Evolutionary conservation across 2,888 invertebrate species (phyloP).

Genomic region (Teinopalpus imperialis): DNA sequence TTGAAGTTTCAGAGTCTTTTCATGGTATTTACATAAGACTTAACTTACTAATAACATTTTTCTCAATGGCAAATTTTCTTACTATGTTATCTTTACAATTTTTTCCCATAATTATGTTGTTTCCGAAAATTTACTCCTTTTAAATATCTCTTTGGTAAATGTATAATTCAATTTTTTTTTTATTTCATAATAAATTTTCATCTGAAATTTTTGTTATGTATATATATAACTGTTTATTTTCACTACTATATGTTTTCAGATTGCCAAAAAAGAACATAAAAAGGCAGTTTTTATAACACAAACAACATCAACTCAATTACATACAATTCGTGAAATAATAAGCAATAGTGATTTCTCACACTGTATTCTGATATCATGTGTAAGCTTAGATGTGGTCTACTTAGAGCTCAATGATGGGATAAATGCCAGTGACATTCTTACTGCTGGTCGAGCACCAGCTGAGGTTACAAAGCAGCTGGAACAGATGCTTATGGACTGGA

Average conservation of each 20-base stretch:
- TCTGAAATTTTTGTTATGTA: too few species aligned
- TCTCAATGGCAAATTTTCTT: too few species aligned
- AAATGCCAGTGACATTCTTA: constrained; percentile 59
- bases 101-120: too few species aligned
- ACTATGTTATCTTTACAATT: too few species aligned
- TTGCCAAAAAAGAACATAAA: constrained; percentile 54
- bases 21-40: too few species aligned
- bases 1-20: too few species aligned
- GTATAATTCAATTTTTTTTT: too few species aligned
- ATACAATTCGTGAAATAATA: constrained; percentile 82
- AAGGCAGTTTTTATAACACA: constrained; percentile 82
- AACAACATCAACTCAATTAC: constrained; percentile 75
- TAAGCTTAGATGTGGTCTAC: constrained; percentile 79
- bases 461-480: constrained; percentile 62
- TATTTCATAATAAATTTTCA: too few species aligned
- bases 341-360: constrained; percentile 82
- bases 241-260: constrained; percentile 39
- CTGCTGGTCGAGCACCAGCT: constrained; percentile 50
- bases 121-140: too few species aligned
- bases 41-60: too few species aligned
- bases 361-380: constrained; percentile 82
- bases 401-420: constrained; percentile 63
- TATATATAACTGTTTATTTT: too few species aligned
- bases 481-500: constrained; percentile 71
- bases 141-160: too few species aligned